These are phyloP conservation scores for Euwallacea similis DNA, from an alignment of 1,140 invertebrate genomes.

Conservation along the genomic window DNA sequence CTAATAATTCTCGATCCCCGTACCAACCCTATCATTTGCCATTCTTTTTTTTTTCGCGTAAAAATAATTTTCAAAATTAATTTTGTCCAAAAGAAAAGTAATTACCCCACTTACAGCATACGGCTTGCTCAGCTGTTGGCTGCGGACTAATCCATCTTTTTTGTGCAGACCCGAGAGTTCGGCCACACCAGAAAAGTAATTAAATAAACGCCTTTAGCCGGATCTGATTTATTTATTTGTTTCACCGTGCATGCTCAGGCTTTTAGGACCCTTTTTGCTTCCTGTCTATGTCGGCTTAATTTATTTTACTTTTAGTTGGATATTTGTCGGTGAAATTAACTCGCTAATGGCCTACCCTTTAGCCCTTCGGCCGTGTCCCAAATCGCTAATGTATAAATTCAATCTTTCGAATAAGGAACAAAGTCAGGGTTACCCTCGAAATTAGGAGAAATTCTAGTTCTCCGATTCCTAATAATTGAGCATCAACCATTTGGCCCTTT, in stretches of 20 bases:
- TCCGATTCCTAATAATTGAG: no score
- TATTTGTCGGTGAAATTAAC: not conserved
- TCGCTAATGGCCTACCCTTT: not conserved
- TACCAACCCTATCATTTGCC: no score
- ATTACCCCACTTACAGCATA: slow-evolving; percentile 20
- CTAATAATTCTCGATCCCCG: no score
- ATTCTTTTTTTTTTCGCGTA: not conserved
- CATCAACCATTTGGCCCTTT: no score
- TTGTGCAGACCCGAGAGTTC: slow-evolving; percentile 19
- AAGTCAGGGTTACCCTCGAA: no score
- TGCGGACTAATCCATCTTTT: slow-evolving; percentile 26
- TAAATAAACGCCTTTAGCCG: slow-evolving; percentile 26
- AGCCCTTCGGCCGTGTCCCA: not conserved
- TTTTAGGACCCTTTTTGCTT: slow-evolving; percentile 14
- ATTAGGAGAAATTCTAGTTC: no score
- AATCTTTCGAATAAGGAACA: no score
- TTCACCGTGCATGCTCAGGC: slow-evolving; percentile 19
- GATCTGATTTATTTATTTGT: slow-evolving; percentile 28
- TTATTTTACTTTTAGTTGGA: slow-evolving; percentile 18
- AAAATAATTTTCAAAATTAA: slow-evolving; percentile 22
- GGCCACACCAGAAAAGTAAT: slow-evolving; percentile 22
- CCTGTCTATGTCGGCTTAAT: slow-evolving; percentile 17
- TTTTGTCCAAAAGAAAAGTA: slow-evolving; percentile 25
- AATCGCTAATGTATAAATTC: no score
- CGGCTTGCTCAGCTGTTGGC: slow-evolving; percentile 17